Evolutionary conservation across 2,797 vertebrate genomes (phyloP).

Genomic region (Lacerta agilis): DNA sequence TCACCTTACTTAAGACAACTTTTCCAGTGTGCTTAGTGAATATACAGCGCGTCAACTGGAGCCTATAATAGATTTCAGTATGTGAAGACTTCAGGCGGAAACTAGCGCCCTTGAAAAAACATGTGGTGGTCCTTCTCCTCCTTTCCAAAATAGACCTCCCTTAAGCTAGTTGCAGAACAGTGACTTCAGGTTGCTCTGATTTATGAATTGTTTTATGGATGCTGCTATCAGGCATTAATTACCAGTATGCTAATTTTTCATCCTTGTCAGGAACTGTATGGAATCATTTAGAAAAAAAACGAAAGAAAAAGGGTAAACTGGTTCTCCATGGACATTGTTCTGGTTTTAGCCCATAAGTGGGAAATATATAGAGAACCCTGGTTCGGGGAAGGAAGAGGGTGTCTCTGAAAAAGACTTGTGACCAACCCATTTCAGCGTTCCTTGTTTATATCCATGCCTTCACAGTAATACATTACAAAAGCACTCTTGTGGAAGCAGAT

Average conservation of each 20-base stretch:
- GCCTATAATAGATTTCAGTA: not conserved
- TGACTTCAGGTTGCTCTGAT: not conserved
- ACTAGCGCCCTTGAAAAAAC: not conserved
- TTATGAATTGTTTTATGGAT: not conserved
- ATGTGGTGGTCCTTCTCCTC: not conserved
- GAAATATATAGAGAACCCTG: too few species aligned
- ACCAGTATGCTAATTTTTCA: not conserved
- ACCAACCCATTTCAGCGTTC: not conserved
- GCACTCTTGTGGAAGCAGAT: not conserved
- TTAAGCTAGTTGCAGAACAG: not conserved
- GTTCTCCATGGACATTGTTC: too few species aligned
- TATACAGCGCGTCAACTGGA: not conserved
- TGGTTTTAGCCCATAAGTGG: too few species aligned
- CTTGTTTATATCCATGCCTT: not conserved
- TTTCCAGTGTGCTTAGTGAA: not conserved
- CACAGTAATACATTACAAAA: not conserved
- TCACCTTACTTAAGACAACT: too few species aligned
- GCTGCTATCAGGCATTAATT: not conserved
- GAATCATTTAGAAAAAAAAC: too few species aligned
- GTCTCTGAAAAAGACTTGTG: not conserved
- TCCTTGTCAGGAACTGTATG: not conserved
- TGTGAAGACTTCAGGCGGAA: not conserved
- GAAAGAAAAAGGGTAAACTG: too few species aligned
- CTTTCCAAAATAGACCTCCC: not conserved
- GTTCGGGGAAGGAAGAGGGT: not conserved